A percentile compares a stretch with the other conserved stretches of the same genome.
Conservation (phyloP, 2,113 vertebrate species). For the Bubo bubo region DNA sequence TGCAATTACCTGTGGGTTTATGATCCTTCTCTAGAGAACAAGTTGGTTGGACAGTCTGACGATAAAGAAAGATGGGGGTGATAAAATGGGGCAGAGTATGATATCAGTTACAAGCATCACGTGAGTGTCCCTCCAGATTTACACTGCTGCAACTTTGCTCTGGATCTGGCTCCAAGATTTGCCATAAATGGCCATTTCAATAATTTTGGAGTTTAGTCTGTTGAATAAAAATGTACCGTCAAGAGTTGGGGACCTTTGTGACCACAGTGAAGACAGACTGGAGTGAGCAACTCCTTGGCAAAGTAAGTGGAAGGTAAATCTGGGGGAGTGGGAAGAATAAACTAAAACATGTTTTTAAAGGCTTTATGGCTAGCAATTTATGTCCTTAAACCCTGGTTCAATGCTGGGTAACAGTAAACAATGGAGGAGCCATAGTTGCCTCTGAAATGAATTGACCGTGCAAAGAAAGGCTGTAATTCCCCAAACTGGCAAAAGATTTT, state of each 20-base stretch:
- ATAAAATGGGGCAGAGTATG: slow-evolving; percentile 36
- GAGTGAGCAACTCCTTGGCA: not conserved
- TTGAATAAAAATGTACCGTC: not conserved
- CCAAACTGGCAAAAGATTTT: not conserved
- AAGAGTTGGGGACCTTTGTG: not conserved
- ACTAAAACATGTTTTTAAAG: not conserved
- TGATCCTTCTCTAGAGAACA: slow-evolving; percentile 46
- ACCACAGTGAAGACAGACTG: not conserved
- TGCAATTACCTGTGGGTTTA: slow-evolving; percentile 66
- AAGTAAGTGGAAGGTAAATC: not conserved
- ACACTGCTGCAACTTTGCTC: not conserved
- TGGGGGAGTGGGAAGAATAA: slow-evolving; percentile 5
- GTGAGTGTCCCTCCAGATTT: not conserved
- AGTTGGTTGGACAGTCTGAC: slow-evolving; percentile 2
- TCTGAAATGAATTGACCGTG: slow-evolving; percentile 16
- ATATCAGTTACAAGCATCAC: slow-evolving; percentile 28
- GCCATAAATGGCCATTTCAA: not conserved
- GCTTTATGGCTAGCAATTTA: slow-evolving; percentile 17
- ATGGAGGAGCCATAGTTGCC: not conserved
- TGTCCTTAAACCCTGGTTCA: slow-evolving; percentile 26
- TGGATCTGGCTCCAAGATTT: not conserved
- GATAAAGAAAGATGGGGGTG: slow-evolving; percentile 41
- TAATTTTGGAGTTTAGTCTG: not conserved
- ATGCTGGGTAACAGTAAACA: slow-evolving; percentile 1
- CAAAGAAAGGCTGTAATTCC: not conserved